These are phyloP conservation scores for Myiozetetes cayanensis DNA, from an alignment of 2,113 vertebrate species.

Conservation along the genomic window DNA sequence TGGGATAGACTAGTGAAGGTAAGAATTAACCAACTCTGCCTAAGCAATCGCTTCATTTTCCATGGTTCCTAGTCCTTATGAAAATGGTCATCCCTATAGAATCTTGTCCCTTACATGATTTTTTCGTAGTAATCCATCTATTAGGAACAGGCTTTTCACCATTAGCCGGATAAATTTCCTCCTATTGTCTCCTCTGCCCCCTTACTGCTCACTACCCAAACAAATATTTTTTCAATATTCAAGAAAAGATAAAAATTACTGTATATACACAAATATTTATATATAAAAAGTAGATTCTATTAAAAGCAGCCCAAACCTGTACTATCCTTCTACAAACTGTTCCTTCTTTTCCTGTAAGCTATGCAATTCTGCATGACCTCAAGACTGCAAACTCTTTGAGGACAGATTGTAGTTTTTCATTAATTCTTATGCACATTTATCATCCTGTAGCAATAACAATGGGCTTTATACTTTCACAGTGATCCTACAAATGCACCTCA, in stretches of 20 bases:
- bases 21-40: neutral
- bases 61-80: neutral
- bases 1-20: neutral
- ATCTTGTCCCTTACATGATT: neutral
- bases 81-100: neutral
- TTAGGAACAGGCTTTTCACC: neutral
- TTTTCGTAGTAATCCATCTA: neutral
- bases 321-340: neutral
- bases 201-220: neutral
- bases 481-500: neutral
- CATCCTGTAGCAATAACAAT: neutral
- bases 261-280: neutral
- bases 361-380: neutral
- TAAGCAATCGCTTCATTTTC: neutral
- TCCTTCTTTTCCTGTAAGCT: neutral
- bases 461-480: neutral
- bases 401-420: neutral
- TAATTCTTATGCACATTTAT: neutral
- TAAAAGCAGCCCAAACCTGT: neutral
- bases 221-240: neutral
- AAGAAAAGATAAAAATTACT: neutral
- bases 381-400: neutral
- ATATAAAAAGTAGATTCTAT: neutral
- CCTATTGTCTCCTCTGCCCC: neutral
- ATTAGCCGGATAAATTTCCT: neutral